phyloP scores from a whole-genome alignment of 2,888 invertebrate species.

The Callyntrura guangdongensis region DNA sequence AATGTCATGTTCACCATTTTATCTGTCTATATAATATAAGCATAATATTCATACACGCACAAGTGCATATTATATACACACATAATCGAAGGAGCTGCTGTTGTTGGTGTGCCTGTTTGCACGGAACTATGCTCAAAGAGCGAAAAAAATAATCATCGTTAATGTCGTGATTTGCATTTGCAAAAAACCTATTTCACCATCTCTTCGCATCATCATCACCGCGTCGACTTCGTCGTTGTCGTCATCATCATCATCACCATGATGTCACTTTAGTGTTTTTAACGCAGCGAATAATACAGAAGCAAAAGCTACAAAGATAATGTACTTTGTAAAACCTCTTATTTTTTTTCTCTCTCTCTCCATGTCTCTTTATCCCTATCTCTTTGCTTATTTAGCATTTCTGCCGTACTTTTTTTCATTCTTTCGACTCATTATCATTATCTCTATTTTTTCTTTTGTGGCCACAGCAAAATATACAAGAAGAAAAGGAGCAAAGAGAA shows the following conservation, averaged over 20 bases:
- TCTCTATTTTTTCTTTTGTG: slow-evolving; percentile 44
- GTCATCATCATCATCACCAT: slow-evolving; percentile 5
- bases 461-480: slow-evolving; percentile 28
- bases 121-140: slow-evolving; percentile 27
- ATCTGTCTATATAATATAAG: slow-evolving; percentile 63
- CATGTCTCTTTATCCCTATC: not conserved
- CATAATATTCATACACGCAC: not conserved
- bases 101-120: not conserved
- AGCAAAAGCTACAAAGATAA: slow-evolving; percentile 65
- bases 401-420: slow-evolving; percentile 48
- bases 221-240: not conserved
- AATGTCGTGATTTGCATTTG: slow-evolving; percentile 75
- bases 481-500: not conserved
- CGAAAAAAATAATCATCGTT: slow-evolving; percentile 54
- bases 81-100: slow-evolving; percentile 33
- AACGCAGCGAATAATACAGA: slow-evolving; percentile 58
- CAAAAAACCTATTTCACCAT: slow-evolving; percentile 65
- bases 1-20: slow-evolving; percentile 77
- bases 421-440: slow-evolving; percentile 64
- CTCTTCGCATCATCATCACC: slow-evolving; percentile 17
- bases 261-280: slow-evolving; percentile 41
- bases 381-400: not conserved
- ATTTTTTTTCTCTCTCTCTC: slow-evolving; percentile 19
- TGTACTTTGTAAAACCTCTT: slow-evolving; percentile 61
- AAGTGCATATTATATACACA: not conserved